Evolutionary conservation across 2,888 invertebrate genomes (phyloP).

Genomic region (Rhaphigaster nebulosa): DNA sequence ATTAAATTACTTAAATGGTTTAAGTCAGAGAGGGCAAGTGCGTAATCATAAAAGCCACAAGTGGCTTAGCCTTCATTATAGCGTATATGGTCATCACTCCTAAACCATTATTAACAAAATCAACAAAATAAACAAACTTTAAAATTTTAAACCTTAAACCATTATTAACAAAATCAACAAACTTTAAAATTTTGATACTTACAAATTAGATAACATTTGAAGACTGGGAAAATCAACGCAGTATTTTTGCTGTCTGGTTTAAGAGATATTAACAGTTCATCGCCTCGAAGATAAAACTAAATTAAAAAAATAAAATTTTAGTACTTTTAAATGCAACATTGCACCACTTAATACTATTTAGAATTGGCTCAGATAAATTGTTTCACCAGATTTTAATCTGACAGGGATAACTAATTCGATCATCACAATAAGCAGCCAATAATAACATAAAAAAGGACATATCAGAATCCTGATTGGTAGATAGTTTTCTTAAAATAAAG

Average conservation of each 20-base stretch:
- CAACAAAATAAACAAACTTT: background rate
- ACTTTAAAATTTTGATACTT: background rate
- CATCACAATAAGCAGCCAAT: background rate
- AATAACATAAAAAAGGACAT: background rate
- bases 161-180: background rate
- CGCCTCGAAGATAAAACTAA: background rate
- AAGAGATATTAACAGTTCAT: background rate
- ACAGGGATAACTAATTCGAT: slow-evolving; percentile 11
- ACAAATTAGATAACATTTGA: background rate
- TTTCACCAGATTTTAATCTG: slow-evolving; percentile 20
- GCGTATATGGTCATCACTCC: slow-evolving; percentile 28
- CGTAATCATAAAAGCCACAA: background rate
- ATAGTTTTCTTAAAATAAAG: too few relatives aligned
- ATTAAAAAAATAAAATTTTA: background rate
- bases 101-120: background rate
- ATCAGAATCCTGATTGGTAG: too few relatives aligned
- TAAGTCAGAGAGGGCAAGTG: slow-evolving; percentile 39
- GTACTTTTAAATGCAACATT: background rate
- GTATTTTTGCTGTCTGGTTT: background rate
- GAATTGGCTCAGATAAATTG: background rate
- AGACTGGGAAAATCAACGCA: background rate
- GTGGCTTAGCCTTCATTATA: slow-evolving; percentile 27
- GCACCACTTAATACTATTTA: background rate
- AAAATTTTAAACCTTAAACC: too few relatives aligned
- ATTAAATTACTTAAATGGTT: background rate